Base-by-base conservation (phyloP, 2,113 vertebrate species). In the Otolemur garnettii region DNA sequence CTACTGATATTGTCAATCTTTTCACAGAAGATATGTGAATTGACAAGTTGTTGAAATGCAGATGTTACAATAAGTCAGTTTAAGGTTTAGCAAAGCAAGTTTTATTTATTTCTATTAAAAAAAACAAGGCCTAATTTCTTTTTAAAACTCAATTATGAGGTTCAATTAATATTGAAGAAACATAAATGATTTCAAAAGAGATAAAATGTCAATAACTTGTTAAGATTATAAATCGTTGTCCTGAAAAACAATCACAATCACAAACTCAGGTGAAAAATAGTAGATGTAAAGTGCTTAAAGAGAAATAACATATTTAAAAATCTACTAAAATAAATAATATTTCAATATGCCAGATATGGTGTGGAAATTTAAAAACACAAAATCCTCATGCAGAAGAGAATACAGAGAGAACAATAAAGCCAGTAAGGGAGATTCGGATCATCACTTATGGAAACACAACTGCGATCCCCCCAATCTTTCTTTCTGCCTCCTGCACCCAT, bases 1-100 rank as follows among this genome's bases (percentile, higher is more conserved):
- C 77, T 96, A 87, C 82, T 77, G 57, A 98, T 97, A 96, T 35
- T 87, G 74, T 94, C 95, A 96, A 83, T 96, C 66, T 96, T 95
- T 74, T 89, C 77, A 95, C 75, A 86, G 82, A 95, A 92, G 35
- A 28, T 57, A 33, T 72, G 57, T 45, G 33, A 92, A 28, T 26
- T 81, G 77, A 91, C 87, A 96, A 77, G 12, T 15, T 74, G 21
- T 93, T 92, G 86, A 82, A 64, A 78, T 55, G 42, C 62, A 91
- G 64, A 53, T 92, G 28, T 64, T 80, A 53, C 13, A n/a, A 69
- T 78, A 28, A 69, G 26, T 60, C 8, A 72, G 2, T 10, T 68
- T 50, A 90, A 91, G 2, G 4, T 91, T 92, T 66, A 84, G 21
- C 79, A 30, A 1, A 75, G 18, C 38, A 45, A 84, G 53, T 35